phyloP scores from a whole-genome alignment of 2,888 invertebrate species.

The Taenaris catops region DNA sequence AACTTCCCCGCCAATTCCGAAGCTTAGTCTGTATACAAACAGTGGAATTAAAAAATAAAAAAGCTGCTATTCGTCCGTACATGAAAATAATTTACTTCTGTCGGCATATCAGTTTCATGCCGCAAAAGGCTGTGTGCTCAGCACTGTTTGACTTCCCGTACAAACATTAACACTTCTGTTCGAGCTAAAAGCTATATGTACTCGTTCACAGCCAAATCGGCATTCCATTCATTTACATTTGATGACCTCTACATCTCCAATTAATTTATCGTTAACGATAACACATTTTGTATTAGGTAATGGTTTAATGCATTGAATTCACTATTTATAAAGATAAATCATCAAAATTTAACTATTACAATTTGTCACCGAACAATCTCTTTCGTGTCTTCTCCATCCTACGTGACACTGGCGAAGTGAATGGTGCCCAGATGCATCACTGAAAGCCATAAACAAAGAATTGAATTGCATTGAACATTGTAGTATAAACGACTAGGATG shows the following conservation, averaged over 20 bases:
- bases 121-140: constrained; percentile 34
- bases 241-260: constrained; percentile 2
- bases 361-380: no score
- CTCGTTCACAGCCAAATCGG: constrained; percentile 15
- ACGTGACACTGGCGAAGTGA: no score
- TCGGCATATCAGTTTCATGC: constrained; percentile 36
- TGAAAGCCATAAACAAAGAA: no score
- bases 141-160: constrained; percentile 32
- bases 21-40: constrained; percentile 1
- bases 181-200: constrained; percentile 25
- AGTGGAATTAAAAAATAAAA: constrained; percentile 2
- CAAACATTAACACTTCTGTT: constrained; percentile 51
- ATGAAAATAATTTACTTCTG: constrained; percentile 20
- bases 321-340: no score
- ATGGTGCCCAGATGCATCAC: no score
- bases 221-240: constrained; percentile 5
- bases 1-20: neutral
- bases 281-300: no score
- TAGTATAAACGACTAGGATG: no score
- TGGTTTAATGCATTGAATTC: no score
- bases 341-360: no score
- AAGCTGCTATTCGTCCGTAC: constrained; percentile 8
- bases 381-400: no score
- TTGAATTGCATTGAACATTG: no score
- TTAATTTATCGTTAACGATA: no score